phyloP scores from a whole-genome alignment of 2,888 invertebrate genomes.

The Hyles lineata region DNA sequence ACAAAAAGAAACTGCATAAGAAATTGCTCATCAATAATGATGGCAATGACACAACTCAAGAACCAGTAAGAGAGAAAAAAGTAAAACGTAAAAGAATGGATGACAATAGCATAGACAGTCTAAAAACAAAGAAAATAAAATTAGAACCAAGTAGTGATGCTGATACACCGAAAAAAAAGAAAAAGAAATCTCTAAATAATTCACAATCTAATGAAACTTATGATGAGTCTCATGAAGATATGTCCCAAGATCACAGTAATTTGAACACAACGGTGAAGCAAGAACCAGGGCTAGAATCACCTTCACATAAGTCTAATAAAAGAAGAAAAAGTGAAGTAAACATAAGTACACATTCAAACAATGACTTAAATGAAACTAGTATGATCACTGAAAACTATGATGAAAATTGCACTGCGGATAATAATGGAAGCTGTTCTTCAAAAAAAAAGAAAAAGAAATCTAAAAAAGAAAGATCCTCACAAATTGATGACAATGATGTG shows the following conservation, averaged over 20 bases:
- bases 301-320: constrained; percentile 32
- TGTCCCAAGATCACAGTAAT: constrained; percentile 51
- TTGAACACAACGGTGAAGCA: constrained; percentile 59
- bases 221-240: constrained; percentile 32
- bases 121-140: constrained; percentile 50
- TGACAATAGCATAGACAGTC: constrained; percentile 32
- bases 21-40: constrained; percentile 37
- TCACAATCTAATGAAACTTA: constrained; percentile 33
- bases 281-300: constrained; percentile 45
- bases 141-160: constrained; percentile 59
- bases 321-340: constrained; percentile 44
- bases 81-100: constrained; percentile 41
- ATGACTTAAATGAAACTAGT: constrained; percentile 31
- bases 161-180: constrained; percentile 47
- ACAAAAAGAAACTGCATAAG: constrained; percentile 44
- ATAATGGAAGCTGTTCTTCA: constrained; percentile 37
- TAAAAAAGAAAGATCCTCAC: constrained; percentile 39
- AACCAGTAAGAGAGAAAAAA: constrained; percentile 35
- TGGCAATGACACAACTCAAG: constrained; percentile 12
- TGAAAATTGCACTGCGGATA: constrained; percentile 31
- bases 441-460: constrained; percentile 48
- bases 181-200: constrained; percentile 34
- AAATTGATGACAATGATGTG: background rate
- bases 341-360: constrained; percentile 36
- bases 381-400: constrained; percentile 20